Evolutionary conservation across 2,797 vertebrate species (phyloP).

Genomic region (Protonibea diacanthus): DNA sequence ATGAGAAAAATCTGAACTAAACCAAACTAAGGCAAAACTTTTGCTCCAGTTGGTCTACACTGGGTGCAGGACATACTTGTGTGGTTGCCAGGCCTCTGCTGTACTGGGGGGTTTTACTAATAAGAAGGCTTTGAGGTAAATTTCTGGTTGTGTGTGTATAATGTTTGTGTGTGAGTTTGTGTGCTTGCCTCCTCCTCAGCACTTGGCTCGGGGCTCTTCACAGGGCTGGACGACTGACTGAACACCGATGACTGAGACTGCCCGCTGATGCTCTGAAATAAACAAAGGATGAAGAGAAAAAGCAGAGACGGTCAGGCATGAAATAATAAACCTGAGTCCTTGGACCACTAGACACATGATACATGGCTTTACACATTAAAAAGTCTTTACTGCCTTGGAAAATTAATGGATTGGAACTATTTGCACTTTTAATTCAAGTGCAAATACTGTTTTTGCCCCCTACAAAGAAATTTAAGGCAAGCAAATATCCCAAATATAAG

Average conservation of each 20-base stretch:
- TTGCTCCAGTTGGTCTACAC: background rate
- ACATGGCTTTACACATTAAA: background rate
- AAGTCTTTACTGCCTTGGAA: background rate
- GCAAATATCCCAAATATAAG: background rate
- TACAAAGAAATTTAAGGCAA: background rate
- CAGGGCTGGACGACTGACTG: slow-evolving; percentile 78
- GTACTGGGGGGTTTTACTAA: background rate
- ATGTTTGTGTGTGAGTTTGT: slow-evolving; percentile 23
- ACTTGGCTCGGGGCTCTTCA: slow-evolving; percentile 76
- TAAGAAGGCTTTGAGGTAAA: background rate
- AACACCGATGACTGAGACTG: slow-evolving; percentile 70
- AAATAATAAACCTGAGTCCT: background rate
- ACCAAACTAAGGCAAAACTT: background rate
- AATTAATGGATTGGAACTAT: background rate
- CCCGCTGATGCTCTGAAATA: slow-evolving; percentile 70
- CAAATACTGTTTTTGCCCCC: background rate
- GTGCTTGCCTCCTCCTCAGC: slow-evolving; percentile 64
- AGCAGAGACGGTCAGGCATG: background rate
- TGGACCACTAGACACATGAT: background rate
- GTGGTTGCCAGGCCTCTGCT: slow-evolving; percentile 2
- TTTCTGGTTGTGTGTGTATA: slow-evolving; percentile 1
- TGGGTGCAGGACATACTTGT: slow-evolving; percentile 15
- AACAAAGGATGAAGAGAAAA: background rate
- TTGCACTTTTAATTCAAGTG: background rate
- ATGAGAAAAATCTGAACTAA: background rate